phyloP scores from a whole-genome alignment of 1,140 invertebrate genomes.

The Diploscapter pachys region DNA sequence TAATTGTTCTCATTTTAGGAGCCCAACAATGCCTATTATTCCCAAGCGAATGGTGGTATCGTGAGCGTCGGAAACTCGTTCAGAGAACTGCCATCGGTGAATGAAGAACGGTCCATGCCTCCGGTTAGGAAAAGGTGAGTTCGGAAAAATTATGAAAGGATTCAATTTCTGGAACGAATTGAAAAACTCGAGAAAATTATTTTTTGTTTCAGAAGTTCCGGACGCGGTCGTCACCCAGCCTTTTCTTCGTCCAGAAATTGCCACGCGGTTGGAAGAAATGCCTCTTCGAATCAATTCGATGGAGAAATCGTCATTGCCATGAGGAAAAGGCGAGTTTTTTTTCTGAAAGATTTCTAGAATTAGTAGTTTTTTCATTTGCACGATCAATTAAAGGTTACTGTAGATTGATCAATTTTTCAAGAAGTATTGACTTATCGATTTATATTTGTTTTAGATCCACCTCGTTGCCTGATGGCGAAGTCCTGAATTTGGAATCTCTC shows the following conservation, averaged over 20 bases:
- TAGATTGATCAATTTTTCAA: background rate
- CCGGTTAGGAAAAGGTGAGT: background rate
- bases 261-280: background rate
- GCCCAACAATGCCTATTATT: background rate
- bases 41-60: slow-evolving; percentile 8
- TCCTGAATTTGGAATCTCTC: slow-evolving; percentile 20
- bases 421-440: background rate
- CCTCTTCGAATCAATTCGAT: background rate
- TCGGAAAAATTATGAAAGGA: background rate
- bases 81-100: slow-evolving; percentile 10
- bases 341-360: background rate
- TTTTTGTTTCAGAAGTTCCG: background rate
- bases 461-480: slow-evolving; percentile 29
- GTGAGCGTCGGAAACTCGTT: slow-evolving; percentile 4
- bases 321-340: background rate
- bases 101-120: slow-evolving; percentile 4
- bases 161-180: background rate
- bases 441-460: slow-evolving; percentile 25
- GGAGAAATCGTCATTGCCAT: background rate
- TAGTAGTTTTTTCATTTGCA: no score
- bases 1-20: background rate
- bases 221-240: background rate
- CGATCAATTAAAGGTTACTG: no score
- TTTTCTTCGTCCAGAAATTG: background rate
- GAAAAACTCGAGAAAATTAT: background rate